Percentiles rank a stretch among this genome's conserved stretches.
Evolutionary conservation across 2,113 vertebrate species (phyloP).

Genomic region (Pollimyrus isidori): DNA sequence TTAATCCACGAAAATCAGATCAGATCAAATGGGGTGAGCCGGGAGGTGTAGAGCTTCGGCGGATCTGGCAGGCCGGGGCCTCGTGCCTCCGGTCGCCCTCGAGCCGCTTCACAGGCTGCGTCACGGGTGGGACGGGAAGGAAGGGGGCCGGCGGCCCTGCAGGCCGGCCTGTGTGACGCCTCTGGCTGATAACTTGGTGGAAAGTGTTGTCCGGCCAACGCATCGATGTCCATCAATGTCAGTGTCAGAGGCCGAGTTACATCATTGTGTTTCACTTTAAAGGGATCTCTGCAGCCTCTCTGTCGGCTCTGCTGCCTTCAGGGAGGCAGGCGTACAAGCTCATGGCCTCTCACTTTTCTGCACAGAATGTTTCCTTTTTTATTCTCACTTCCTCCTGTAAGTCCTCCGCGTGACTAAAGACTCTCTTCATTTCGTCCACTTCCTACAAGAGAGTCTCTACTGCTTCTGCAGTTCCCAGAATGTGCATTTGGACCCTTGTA

Average conservation of each 20-base stretch:
- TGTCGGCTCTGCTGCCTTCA: background rate
- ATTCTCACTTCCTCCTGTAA: background rate
- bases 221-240: background rate
- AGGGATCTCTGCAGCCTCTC: background rate
- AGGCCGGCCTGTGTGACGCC: background rate
- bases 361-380: background rate
- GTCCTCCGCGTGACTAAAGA: background rate
- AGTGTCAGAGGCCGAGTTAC: background rate
- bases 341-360: background rate
- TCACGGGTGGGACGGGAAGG: background rate
- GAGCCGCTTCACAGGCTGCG: background rate
- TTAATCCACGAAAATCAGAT: background rate
- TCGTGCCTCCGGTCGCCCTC: background rate
- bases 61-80: background rate
- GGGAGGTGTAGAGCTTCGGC: background rate
- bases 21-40: background rate
- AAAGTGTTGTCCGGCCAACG: background rate
- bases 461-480: background rate
- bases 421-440: background rate
- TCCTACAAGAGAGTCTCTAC: background rate
- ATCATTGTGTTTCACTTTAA: constrained; percentile 1
- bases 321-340: background rate
- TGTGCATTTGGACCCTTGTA: background rate
- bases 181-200: constrained; percentile 5
- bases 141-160: background rate